These are phyloP conservation scores for Didymodactylos carnosus DNA, from an alignment of 2,888 invertebrate species.

Conservation along the genomic window DNA sequence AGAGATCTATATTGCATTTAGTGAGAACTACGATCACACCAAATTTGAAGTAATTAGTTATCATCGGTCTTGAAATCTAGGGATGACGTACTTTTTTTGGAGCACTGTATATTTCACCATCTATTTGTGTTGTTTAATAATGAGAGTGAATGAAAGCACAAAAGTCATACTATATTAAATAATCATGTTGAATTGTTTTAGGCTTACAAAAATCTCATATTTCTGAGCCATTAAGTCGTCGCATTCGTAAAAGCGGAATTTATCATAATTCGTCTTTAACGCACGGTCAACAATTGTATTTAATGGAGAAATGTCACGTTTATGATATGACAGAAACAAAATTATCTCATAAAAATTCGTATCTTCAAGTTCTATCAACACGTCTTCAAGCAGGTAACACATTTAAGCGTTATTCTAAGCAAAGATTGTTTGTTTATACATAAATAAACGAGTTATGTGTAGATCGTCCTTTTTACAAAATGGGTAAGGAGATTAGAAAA, in stretches of 20 bases:
- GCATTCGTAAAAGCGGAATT: neutral
- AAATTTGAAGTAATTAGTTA: too few relatives aligned
- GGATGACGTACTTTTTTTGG: too few relatives aligned
- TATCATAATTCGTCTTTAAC: neutral
- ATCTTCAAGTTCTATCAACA: neutral
- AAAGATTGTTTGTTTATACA: too few relatives aligned
- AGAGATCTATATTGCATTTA: too few relatives aligned
- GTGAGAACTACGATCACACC: too few relatives aligned
- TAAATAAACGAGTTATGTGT: neutral
- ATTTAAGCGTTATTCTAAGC: too few relatives aligned
- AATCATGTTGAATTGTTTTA: too few relatives aligned
- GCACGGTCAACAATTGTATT: neutral
- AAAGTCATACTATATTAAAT: too few relatives aligned
- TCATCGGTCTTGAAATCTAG: too few relatives aligned
- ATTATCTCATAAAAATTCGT: neutral
- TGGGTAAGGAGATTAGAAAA: neutral
- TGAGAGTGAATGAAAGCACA: too few relatives aligned
- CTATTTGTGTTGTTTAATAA: too few relatives aligned
- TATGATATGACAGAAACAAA: neutral
- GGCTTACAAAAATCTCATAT: neutral
- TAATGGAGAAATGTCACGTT: neutral
- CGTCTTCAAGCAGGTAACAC: neutral
- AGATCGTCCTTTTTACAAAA: neutral
- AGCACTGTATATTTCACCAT: too few relatives aligned
- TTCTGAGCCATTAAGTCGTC: neutral